Evolutionary conservation across 2,113 vertebrate species (phyloP), one percentile per base, ranked within the genome.

Genomic region (Paratilapia polleni): DNA sequence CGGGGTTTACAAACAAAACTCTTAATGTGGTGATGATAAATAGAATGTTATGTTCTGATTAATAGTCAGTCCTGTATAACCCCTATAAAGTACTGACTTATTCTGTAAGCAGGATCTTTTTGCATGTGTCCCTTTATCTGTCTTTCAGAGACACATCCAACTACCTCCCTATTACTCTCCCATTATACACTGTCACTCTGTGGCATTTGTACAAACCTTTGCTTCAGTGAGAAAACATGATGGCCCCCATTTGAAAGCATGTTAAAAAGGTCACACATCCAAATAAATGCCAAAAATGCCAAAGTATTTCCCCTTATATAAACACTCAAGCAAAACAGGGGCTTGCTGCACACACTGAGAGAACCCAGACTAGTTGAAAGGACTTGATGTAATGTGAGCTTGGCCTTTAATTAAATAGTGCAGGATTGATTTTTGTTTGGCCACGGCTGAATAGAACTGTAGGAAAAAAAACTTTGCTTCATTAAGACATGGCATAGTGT

Each of bases 261-360:
- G 94, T 94, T 94, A 94, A 95, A 96, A 96, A 96, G 96, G 96
- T 96, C 96, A 96, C 91, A 92, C 91, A 92, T 94, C 85, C 90
- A 94, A 94, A 96, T 94, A 96, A 96, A 96, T 96, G 96, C 94
- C 96, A 96, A 88, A 94, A 91, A 91, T 94, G 95, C 94, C 96
- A 96, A 93, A 88, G 84, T 88, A 89, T 95, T 92, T 85, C 76
- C 59, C 79, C 84, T 80, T 92, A 81, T 70, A 78, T 88, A 94
- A 95, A 95, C 92, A 89, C 85, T 91, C 80, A 61, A 89, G 88
- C 84, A 90, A 92, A 91, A 88, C 80, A 92, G 86, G 86, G 80
- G 84, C 77, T 82, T 64, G 75, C 83, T 60, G 66, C 78, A 78
- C 92, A 89, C 87, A 86, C 75, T 81, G 78, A 78, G 77, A 84